Evolutionary conservation across 2,888 invertebrate genomes (phyloP).

Genomic region (Ectemnius lituratus): DNA sequence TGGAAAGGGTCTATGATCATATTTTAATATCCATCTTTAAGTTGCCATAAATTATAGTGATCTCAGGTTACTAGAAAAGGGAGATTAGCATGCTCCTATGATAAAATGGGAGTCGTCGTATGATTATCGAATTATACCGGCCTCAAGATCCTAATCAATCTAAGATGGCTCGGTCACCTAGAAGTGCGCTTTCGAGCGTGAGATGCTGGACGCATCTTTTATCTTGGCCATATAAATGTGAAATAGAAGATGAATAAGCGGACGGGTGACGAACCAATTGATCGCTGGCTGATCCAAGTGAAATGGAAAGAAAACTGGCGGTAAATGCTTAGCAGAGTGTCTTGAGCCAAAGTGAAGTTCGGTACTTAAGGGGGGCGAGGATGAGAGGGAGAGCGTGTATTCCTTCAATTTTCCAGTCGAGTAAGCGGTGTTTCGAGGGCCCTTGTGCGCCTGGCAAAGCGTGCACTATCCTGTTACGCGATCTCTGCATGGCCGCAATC

Average conservation of each 20-base stretch:
- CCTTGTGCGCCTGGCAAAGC: conserved; percentile 77
- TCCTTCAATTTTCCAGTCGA: conserved; percentile 77
- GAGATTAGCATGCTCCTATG: conserved; percentile 75
- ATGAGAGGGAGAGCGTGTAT: conserved; percentile 68
- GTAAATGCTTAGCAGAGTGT: too few relatives aligned
- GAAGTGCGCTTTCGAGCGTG: conserved; percentile 31
- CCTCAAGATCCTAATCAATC: conserved; percentile 74
- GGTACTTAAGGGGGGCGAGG: conserved; percentile 58
- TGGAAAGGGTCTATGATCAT: conserved; percentile 64
- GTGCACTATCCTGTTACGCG: conserved; percentile 78
- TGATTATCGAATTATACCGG: conserved; percentile 76
- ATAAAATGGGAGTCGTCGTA: conserved; percentile 71
- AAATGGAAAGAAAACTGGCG: too few relatives aligned
- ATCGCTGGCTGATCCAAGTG: too few relatives aligned
- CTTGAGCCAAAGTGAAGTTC: conserved; percentile 46
- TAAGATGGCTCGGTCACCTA: conserved; percentile 68
- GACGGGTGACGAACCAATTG: too few relatives aligned
- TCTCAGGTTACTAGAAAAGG: conserved; percentile 71
- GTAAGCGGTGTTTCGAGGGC: conserved; percentile 74
- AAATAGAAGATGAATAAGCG: too few relatives aligned
- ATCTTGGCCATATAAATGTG: too few relatives aligned
- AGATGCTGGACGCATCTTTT: too few relatives aligned
- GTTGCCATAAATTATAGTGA: conserved; percentile 69
- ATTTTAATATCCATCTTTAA: conserved; percentile 73
- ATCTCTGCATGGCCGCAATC: conserved; percentile 76